Conservation (phyloP, 2,113 vertebrate genomes). For the Climacteris rufus region DNA sequence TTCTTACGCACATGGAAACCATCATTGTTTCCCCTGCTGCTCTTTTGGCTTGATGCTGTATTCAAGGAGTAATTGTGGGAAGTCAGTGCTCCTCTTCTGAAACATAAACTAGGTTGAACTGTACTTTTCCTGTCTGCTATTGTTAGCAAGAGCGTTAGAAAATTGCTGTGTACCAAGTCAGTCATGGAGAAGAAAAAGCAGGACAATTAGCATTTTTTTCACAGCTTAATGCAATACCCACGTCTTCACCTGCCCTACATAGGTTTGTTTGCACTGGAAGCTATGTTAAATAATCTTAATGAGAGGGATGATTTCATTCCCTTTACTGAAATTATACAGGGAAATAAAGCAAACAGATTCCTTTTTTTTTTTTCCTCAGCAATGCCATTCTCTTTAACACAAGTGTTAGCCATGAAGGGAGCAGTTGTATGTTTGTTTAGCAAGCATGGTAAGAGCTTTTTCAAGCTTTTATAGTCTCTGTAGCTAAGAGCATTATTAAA, state of each 20-base stretch:
- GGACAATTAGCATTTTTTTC: background rate
- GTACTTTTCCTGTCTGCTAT: constrained; percentile 56
- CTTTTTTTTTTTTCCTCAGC: background rate
- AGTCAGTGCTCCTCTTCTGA: constrained; percentile 56
- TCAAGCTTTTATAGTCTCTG: background rate
- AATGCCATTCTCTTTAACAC: background rate
- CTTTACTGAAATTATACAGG: background rate
- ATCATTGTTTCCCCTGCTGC: constrained; percentile 43
- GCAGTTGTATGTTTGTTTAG: background rate
- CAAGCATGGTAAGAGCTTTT: background rate
- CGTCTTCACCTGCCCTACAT: background rate
- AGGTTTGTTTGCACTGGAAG: background rate
- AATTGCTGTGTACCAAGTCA: background rate
- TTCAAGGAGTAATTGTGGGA: constrained; percentile 56
- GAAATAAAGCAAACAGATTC: background rate
- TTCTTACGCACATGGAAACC: constrained; percentile 32
- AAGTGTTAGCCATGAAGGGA: background rate
- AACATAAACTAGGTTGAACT: constrained; percentile 66
- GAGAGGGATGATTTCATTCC: background rate
- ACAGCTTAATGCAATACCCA: background rate
- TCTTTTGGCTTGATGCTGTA: constrained; percentile 31
- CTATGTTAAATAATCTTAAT: background rate
- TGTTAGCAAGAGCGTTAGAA: constrained; percentile 50
- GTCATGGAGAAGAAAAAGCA: background rate
- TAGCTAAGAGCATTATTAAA: background rate